phyloP scores from a whole-genome alignment of 2,113 vertebrate genomes.

The Struthidea cinerea region DNA sequence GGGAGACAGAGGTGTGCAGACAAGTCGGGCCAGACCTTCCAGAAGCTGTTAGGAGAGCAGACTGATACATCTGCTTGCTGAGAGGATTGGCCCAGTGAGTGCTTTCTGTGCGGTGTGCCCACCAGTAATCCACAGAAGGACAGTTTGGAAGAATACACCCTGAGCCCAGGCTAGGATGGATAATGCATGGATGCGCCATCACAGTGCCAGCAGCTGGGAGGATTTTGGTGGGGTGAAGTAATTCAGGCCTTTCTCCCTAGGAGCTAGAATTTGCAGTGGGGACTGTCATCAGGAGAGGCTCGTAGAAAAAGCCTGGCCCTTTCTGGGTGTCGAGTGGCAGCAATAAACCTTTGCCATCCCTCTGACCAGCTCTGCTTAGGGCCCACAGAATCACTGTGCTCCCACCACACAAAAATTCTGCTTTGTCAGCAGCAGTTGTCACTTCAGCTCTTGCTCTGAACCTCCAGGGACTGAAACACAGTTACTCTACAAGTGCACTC shows the following conservation, averaged over 20 bases:
- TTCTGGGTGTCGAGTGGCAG: background rate
- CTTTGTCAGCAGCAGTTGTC: background rate
- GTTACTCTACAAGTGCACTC: background rate
- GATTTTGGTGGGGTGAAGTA: background rate
- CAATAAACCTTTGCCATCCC: background rate
- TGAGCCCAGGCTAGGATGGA: background rate
- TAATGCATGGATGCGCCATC: background rate
- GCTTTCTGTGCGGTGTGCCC: background rate
- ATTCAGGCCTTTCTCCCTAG: background rate
- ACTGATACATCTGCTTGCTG: background rate
- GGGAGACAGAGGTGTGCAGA: background rate
- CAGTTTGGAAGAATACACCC: background rate
- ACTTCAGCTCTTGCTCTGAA: background rate
- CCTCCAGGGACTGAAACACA: background rate
- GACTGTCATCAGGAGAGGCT: background rate
- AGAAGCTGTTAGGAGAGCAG: background rate
- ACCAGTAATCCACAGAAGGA: background rate
- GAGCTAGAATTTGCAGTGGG: background rate
- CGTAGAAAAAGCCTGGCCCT: background rate
- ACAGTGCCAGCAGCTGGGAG: background rate
- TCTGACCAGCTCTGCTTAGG: background rate
- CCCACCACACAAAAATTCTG: background rate
- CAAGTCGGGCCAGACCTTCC: background rate
- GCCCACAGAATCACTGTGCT: background rate
- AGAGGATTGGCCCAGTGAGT: background rate